Conservation (phyloP, 2,113 vertebrate genomes). For the Leptosomus discolor region DNA sequence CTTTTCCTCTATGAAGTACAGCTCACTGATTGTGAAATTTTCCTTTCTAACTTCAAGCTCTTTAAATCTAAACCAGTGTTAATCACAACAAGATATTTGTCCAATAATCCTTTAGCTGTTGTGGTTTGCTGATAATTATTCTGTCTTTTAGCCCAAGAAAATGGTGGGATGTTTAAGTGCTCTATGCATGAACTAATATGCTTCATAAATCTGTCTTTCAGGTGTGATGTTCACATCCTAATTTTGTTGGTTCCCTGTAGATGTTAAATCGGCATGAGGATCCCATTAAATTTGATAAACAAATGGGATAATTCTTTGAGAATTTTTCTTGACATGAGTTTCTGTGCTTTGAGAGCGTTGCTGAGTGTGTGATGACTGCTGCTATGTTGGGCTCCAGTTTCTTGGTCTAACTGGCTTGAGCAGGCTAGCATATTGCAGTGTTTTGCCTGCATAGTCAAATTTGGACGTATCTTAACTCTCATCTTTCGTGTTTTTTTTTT, state of each 20-base stretch:
- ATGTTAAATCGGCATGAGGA: neutral
- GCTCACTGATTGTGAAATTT: neutral
- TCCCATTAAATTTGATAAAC: neutral
- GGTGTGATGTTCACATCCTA: neutral
- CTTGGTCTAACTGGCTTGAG: neutral
- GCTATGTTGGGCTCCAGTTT: neutral
- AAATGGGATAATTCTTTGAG: neutral
- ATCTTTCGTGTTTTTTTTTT: neutral
- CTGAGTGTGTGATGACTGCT: conserved; percentile 12
- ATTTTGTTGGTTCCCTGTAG: neutral
- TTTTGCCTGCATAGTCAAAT: neutral
- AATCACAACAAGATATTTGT: neutral
- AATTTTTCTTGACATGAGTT: neutral
- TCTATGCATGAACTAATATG: neutral
- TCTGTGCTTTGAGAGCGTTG: neutral
- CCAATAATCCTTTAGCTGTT: neutral
- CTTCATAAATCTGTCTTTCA: neutral
- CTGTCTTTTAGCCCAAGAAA: neutral
- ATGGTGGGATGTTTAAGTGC: neutral
- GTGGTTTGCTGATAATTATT: neutral
- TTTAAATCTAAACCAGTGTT: neutral
- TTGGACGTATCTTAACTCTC: neutral
- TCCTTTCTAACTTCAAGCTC: neutral
- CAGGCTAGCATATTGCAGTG: neutral
- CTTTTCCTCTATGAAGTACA: neutral